Evolutionary conservation across 1,140 invertebrate genomes (phyloP), one percentile per base, ranked within the genome.

Genomic region (Camponotus pennsylvanicus): DNA sequence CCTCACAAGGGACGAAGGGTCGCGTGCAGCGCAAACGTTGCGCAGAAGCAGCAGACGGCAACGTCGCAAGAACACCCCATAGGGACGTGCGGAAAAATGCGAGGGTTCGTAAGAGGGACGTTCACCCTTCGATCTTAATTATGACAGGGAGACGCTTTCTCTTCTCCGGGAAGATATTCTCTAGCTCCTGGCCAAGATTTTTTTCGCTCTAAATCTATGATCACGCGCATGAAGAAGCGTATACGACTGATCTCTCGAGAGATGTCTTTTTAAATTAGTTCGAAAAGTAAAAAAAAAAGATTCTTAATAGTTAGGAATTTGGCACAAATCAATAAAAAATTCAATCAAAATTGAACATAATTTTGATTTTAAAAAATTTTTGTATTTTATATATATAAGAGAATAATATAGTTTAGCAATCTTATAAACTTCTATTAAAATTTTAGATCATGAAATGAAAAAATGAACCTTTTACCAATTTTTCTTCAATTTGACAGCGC

Each of bases 71-170:
- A 57, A 69, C 78, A 64, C 76, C 86, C 88, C 85, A 71, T 55
- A 21, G 52, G 37, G 57, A 69, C 52, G 63, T 92, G 92, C 91
- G 57, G 69, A 92, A 92, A 89, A 90, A 93, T 92, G 91, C 86
- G 76, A 49, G 89, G 77, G 64, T 82, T 79, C 45, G 21, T 73
- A 80, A 66, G 71, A 79, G 92, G 89, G 89, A 82, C 86, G 77
- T 89, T 90, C 86, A 88, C 87, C 92, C 91, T 82, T 83, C 77
- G 42, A 73, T 86, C 89, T 92, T 92, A 93, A 93, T 92, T 92
- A 88, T 75, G 27, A 82, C 63, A 86, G 87, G 86, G 76, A 63
- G 69, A 75, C 21, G 37, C 49, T 83, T 67, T 85, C 76, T 63
- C 64, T 34, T 78, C 76, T 37, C 32, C 59, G 27, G 18, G 42